Conservation (phyloP, 92 coral and sea anemone species). For the Palythoa grandis region DNA sequence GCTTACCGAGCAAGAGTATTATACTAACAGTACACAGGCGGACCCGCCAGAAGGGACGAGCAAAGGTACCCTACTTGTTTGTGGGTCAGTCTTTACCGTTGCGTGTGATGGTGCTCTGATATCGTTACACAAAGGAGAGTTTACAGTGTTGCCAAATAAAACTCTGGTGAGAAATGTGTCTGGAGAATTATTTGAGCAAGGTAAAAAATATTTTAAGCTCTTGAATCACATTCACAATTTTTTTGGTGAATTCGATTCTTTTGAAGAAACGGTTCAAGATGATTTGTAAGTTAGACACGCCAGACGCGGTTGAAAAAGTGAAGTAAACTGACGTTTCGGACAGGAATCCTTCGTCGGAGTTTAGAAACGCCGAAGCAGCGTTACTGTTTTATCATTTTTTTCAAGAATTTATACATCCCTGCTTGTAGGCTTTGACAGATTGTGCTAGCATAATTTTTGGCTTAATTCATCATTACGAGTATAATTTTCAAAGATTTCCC, state of each 20-base stretch:
- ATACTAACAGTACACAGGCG: neutral
- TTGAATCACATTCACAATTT: neutral
- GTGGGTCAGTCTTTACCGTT: conserved; percentile 13
- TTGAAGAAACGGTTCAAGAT: too few relatives aligned
- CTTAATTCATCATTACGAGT: too few relatives aligned
- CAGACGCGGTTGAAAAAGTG: too few relatives aligned
- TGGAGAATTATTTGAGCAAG: conserved; percentile 12
- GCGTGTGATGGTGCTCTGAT: conserved; percentile 4
- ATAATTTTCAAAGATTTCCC: too few relatives aligned
- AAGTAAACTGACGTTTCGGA: too few relatives aligned
- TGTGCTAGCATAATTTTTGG: too few relatives aligned
- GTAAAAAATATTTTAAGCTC: neutral
- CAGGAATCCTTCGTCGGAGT: too few relatives aligned
- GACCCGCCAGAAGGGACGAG: neutral
- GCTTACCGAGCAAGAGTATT: conserved; percentile 1
- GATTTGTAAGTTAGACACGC: too few relatives aligned
- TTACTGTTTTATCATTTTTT: too few relatives aligned
- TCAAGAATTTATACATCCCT: too few relatives aligned
- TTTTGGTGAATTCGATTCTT: neutral
- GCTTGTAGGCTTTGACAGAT: too few relatives aligned
- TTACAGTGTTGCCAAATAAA: neutral
- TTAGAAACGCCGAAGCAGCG: too few relatives aligned
- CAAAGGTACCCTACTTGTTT: neutral
- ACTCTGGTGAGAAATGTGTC: conserved; percentile 5
- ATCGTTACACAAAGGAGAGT: neutral